phyloP scores from a whole-genome alignment of 1,140 invertebrate genomes.

The Micrasema minimum region DNA sequence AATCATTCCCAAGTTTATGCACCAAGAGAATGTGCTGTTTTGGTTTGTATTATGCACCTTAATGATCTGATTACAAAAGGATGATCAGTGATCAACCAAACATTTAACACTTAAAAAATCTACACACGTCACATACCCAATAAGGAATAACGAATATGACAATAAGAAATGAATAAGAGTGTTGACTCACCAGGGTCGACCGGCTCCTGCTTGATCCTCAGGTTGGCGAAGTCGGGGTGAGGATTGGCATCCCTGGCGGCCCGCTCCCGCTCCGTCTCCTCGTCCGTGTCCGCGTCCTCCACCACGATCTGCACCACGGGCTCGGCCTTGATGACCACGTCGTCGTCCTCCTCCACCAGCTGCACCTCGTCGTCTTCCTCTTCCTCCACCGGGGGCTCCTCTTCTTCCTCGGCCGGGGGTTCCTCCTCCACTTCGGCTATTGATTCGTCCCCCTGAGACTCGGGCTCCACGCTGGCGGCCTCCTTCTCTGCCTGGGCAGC shows the following conservation, averaged over 20 bases:
- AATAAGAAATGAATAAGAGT: no score
- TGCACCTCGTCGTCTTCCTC: conserved; percentile 47
- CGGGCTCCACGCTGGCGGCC: conserved; percentile 53
- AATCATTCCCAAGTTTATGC: no score
- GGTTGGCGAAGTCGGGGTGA: conserved; percentile 63
- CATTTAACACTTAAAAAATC: no score
- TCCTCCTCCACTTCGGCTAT: conserved; percentile 9
- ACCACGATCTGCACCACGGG: conserved; percentile 66
- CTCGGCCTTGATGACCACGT: conserved; percentile 69
- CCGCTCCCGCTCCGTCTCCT: conserved; percentile 58
- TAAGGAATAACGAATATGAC: no score
- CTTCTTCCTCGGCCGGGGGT: conserved; percentile 64
- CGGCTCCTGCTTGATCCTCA: conserved; percentile 71
- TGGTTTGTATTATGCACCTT: no score
- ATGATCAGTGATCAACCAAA: no score
- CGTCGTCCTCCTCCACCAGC: conserved; percentile 64
- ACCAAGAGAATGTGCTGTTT: no score
- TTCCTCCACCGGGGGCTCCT: conserved; percentile 49
- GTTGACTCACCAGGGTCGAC: conserved; percentile 67
- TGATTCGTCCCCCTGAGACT: neutral
- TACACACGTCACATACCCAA: no score
- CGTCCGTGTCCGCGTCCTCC: conserved; percentile 66
- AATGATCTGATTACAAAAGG: no score
- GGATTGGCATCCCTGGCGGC: conserved; percentile 61
- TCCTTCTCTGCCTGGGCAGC: conserved; percentile 58